Conservation (phyloP, 64 coral and sea anemone species). For the Hydrozoanthus tunicans region DNA sequence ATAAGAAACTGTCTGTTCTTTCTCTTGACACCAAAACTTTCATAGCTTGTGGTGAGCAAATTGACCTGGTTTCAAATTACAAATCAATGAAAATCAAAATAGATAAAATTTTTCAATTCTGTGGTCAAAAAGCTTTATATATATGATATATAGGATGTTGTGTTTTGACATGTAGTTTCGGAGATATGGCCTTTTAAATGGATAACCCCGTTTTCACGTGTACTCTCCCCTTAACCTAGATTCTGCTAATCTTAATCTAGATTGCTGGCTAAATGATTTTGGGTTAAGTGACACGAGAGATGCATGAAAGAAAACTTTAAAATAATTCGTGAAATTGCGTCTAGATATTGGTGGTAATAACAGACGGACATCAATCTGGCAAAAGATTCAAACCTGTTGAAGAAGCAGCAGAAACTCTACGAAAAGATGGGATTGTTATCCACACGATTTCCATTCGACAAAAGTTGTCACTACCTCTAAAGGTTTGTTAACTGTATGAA, state of each 20-base stretch:
- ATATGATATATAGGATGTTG: too few relatives aligned
- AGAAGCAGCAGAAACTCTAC: not conserved
- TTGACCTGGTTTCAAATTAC: too few relatives aligned
- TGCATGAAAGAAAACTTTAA: not conserved
- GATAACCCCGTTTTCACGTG: too few relatives aligned
- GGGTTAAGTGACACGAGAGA: not conserved
- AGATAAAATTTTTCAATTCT: too few relatives aligned
- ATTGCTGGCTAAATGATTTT: not conserved
- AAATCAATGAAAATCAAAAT: too few relatives aligned
- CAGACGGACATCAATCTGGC: not conserved
- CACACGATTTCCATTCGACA: not conserved
- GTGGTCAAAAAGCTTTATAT: too few relatives aligned
- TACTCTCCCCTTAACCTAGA: too few relatives aligned
- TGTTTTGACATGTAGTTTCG: too few relatives aligned
- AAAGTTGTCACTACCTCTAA: not conserved
- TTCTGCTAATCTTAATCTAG: not conserved
- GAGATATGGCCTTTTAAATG: too few relatives aligned
- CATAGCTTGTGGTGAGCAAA: too few relatives aligned
- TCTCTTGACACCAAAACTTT: too few relatives aligned
- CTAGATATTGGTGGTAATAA: constrained; percentile 3
- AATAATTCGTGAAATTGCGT: not conserved
- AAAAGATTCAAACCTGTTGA: not conserved
- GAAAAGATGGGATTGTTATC: not conserved
- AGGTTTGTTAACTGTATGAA: not conserved
- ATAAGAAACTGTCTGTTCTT: too few relatives aligned